Percentiles rank a stretch among this genome's conserved stretches.
These are phyloP conservation scores for Ptychochromis oligacanthus DNA, from an alignment of 2,113 vertebrate species.

Conservation along the genomic window DNA sequence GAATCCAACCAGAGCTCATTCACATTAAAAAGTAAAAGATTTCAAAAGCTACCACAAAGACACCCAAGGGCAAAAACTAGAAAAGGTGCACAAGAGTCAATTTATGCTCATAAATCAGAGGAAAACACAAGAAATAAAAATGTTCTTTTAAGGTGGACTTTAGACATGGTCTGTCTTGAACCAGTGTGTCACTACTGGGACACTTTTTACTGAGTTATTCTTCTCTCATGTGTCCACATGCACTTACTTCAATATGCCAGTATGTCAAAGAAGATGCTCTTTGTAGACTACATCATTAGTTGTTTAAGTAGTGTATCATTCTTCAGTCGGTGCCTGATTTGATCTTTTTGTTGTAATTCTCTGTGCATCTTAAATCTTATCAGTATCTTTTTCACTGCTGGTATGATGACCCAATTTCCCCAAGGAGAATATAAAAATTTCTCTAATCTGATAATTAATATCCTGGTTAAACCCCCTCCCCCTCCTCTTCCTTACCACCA, in stretches of 20 bases:
- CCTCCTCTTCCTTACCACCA: slow-evolving; percentile 80
- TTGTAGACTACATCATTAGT: background rate
- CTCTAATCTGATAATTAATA: slow-evolving; percentile 1
- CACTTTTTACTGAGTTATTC: background rate
- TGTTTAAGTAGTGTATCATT: background rate
- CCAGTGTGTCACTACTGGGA: background rate
- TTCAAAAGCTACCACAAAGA: background rate
- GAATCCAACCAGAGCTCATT: background rate
- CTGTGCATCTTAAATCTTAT: background rate
- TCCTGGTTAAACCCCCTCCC: background rate
- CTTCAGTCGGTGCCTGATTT: background rate
- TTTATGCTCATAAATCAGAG: background rate
- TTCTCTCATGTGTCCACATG: background rate
- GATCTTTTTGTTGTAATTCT: background rate
- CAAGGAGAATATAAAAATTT: background rate
- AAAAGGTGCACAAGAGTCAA: background rate
- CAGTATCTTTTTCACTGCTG: background rate
- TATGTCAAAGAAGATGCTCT: background rate
- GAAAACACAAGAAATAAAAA: background rate
- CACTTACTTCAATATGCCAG: background rate
- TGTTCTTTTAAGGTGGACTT: background rate
- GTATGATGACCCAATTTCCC: slow-evolving; percentile 1
- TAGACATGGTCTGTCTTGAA: background rate
- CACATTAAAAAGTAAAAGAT: background rate
- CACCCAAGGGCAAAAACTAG: background rate